These are phyloP conservation scores for Crax fasciolata DNA, from an alignment of 2,797 vertebrate species.

Conservation along the genomic window DNA sequence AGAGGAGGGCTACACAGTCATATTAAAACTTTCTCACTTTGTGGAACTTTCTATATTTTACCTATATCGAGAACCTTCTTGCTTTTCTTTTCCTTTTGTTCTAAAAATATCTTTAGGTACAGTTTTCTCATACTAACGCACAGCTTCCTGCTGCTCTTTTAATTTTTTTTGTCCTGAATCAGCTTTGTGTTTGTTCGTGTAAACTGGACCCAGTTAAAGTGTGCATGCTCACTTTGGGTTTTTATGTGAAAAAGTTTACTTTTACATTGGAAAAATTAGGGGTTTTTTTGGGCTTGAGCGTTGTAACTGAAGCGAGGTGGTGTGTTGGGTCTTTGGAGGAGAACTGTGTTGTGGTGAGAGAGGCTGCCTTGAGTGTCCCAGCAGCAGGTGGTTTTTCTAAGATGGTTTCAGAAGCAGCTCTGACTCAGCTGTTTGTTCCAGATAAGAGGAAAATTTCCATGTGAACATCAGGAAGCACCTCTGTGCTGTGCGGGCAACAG, in stretches of 20 bases:
- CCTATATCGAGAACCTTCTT: background rate
- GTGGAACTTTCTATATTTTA: background rate
- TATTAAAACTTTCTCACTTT: constrained; percentile 2
- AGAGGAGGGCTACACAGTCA: background rate
- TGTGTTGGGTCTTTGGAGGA: background rate
- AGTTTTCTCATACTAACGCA: background rate
- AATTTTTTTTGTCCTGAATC: background rate
- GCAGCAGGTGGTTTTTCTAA: background rate
- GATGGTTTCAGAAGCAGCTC: background rate
- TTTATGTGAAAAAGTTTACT: background rate
- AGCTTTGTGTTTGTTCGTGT: background rate
- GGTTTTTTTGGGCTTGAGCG: background rate
- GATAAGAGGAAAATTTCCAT: background rate
- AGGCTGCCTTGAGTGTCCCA: background rate
- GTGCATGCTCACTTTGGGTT: background rate
- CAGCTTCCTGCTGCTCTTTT: constrained; percentile 19
- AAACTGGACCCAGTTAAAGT: background rate
- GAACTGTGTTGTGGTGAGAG: background rate
- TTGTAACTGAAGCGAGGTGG: background rate
- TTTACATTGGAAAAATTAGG: background rate
- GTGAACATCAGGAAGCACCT: background rate
- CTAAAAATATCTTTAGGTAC: constrained; percentile 4
- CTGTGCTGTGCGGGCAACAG: background rate
- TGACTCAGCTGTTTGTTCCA: background rate
- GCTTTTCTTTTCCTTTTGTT: background rate